Percentiles rank a stretch among this genome's conserved stretches.
Conservation (phyloP, 1,140 invertebrate species). For the Heliconius nattereri region DNA sequence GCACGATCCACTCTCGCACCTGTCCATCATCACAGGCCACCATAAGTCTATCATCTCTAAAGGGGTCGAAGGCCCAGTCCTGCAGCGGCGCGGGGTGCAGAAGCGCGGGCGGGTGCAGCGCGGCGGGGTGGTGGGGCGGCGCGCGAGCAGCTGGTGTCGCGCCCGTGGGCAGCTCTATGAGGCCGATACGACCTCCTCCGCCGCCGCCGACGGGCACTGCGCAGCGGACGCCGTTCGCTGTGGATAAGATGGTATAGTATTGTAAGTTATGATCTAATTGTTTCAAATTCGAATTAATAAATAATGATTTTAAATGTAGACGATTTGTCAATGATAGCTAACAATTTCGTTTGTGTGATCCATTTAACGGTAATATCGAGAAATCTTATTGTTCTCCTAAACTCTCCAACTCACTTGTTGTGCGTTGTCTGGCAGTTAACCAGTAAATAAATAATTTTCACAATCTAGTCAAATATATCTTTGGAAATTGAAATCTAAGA, state of each 20-base stretch:
- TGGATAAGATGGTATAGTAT: slow-evolving; percentile 25
- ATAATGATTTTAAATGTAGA: too few species aligned
- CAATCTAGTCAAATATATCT: too few species aligned
- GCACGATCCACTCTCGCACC: slow-evolving; percentile 92
- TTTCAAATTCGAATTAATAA: too few species aligned
- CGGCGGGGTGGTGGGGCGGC: slow-evolving; percentile 83
- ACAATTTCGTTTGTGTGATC: too few species aligned
- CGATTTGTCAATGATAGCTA: too few species aligned
- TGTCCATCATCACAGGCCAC: slow-evolving; percentile 96
- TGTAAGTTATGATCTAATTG: too few species aligned
- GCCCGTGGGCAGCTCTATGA: slow-evolving; percentile 87
- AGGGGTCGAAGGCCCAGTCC: slow-evolving; percentile 97
- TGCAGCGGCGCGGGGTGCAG: slow-evolving; percentile 93
- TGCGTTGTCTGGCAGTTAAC: too few species aligned
- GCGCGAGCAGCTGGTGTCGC: slow-evolving; percentile 86
- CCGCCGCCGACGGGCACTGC: slow-evolving; percentile 91
- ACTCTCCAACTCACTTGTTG: too few species aligned
- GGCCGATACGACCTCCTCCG: slow-evolving; percentile 93
- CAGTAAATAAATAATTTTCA: too few species aligned
- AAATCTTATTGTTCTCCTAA: too few species aligned
- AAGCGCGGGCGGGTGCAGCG: slow-evolving; percentile 92
- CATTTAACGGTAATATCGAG: too few species aligned
- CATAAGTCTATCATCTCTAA: slow-evolving; percentile 88
- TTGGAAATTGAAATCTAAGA: too few species aligned
- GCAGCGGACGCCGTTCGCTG: slow-evolving; percentile 91